These are phyloP conservation scores for Germaria angustata DNA, from an alignment of 2,888 invertebrate species.

Conservation along the genomic window DNA sequence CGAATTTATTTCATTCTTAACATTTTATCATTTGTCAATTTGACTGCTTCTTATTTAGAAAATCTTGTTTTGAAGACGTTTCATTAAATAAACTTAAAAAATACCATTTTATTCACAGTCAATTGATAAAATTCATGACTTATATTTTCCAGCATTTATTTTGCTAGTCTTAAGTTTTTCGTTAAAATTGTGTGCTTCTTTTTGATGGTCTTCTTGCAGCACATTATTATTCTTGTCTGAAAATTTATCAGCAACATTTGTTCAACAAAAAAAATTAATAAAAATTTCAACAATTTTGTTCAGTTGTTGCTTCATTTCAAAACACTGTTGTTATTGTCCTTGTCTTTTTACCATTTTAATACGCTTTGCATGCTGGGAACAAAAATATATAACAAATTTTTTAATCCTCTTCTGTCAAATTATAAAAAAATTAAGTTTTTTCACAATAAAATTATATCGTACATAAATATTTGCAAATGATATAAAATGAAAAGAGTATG, in stretches of 20 bases:
- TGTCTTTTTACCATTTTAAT: neutral
- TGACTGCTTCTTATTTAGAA: neutral
- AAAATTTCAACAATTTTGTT: conserved; percentile 12
- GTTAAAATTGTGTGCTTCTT: neutral
- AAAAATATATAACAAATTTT: neutral
- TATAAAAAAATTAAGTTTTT: neutral
- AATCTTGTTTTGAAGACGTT: neutral
- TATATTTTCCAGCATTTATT: neutral
- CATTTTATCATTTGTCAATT: too few species aligned
- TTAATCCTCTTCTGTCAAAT: conserved; percentile 19
- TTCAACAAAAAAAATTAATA: conserved; percentile 14
- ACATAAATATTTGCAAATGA: neutral
- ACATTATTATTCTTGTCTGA: conserved; percentile 10
- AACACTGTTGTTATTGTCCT: neutral
- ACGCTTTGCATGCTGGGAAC: neutral
- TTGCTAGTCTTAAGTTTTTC: neutral
- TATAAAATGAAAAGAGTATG: neutral
- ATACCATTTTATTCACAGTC: neutral
- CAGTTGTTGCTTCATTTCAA: conserved; percentile 6
- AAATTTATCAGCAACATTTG: conserved; percentile 16
- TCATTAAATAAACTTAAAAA: neutral
- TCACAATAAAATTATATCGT: conserved; percentile 24
- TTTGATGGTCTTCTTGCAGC: neutral
- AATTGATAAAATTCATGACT: conserved; percentile 9
- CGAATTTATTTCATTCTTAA: neutral